These are phyloP conservation scores for Netelia melanura DNA, from an alignment of 2,888 invertebrate genomes.

Conservation along the genomic window DNA sequence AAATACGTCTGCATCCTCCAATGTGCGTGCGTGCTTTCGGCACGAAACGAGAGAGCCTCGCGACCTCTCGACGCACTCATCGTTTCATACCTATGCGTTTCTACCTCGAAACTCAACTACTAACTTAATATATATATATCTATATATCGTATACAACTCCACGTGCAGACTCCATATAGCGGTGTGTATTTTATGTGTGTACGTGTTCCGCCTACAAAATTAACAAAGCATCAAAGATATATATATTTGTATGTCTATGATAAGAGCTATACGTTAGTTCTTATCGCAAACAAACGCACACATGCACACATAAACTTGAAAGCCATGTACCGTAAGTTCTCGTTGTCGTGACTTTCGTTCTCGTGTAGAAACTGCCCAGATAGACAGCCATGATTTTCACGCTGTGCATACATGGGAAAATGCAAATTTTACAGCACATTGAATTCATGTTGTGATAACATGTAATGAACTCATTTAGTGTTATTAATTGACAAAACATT, in stretches of 20 bases:
- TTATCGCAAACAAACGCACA: background rate
- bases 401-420: too few species aligned
- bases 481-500: too few species aligned
- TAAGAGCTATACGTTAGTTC: background rate
- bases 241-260: background rate
- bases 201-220: background rate
- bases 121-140: background rate
- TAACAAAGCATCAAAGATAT: background rate
- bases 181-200: background rate
- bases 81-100: constrained; percentile 42
- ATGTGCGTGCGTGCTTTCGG: background rate
- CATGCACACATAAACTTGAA: background rate
- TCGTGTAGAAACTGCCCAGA: constrained; percentile 32
- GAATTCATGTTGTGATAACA: too few species aligned
- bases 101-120: constrained; percentile 25
- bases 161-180: background rate
- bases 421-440: too few species aligned
- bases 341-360: constrained; percentile 44
- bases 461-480: too few species aligned
- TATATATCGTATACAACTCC: background rate
- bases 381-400: too few species aligned
- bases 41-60: constrained; percentile 17
- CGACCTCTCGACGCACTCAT: constrained; percentile 53
- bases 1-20: constrained; percentile 10
- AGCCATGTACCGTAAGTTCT: background rate